Base-by-base conservation (phyloP, 2,888 invertebrate genomes). In the Stictocephala bisonia region DNA sequence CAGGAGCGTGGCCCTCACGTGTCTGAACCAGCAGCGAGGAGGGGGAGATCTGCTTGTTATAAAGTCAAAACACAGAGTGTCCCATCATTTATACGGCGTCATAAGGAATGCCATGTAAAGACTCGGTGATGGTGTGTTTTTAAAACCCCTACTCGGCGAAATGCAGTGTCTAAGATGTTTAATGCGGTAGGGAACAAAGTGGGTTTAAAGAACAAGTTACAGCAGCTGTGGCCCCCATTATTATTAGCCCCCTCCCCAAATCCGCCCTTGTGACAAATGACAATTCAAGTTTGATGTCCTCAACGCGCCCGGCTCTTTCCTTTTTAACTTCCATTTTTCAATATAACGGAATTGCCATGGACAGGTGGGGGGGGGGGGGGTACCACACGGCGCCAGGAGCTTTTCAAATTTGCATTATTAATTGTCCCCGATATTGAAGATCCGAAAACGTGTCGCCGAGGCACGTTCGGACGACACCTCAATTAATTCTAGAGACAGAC, bases 251-350 rank as follows among this genome's bases (percentile, higher is more conserved):
- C 35, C 41, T 29, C 24, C 13, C 69, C 11, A 40, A 35, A 53
- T 31, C 72, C 66, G 64, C 53, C 66, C 68, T 68, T 53, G 29
- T 75, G 75, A 75, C 75, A 75, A 75, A 75, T 75, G 75, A 75
- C 75, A 71, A 75, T 72, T 69, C 74, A 66, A 71, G 71, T 75
- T 75, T 75, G 75, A 75, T 75, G 74, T 71, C 71, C 60, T 41
- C 73, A 64, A 48, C 73, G 68, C 48, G 22, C 40, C 27, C 29
- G 24, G 18, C 15, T 18, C 68, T 44, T 71, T 66, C 51, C 51
- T 68, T 73, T 73, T 73, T 73, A 73, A 73, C 73, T 73, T 73
- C 70, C 73, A 73, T 73, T 73, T 73, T 68, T 73, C 73, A 73
- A 70, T 73, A 73, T 73, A 51, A 73, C 50, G 31, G 73, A 73